Evolutionary conservation across 2,797 vertebrate species (phyloP).

Genomic region (Parauchenoglanis punctatus): DNA sequence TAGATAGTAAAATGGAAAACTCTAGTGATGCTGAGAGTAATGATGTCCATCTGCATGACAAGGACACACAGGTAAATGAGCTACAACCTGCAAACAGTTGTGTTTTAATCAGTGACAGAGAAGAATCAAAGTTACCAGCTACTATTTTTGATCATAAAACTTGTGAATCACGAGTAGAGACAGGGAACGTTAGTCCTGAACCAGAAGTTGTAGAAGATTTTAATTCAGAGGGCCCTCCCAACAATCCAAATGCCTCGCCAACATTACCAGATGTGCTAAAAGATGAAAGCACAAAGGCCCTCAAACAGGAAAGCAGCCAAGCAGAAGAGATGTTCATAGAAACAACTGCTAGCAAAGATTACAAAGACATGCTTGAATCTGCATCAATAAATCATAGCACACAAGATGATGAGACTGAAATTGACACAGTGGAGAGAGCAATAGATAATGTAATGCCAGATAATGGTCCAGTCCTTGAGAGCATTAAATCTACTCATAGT

Average conservation of each 20-base stretch:
- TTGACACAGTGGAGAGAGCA: slow-evolving; percentile 52
- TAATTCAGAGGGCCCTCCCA: slow-evolving; percentile 18
- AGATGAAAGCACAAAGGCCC: slow-evolving; percentile 36
- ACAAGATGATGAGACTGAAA: slow-evolving; percentile 54
- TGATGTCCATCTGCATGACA: slow-evolving; percentile 57
- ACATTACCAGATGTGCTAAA: slow-evolving; percentile 47
- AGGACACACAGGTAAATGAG: slow-evolving; percentile 58
- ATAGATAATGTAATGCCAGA: slow-evolving; percentile 44
- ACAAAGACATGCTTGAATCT: slow-evolving; percentile 52
- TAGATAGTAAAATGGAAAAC: slow-evolving; percentile 58
- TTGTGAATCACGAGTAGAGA: slow-evolving; percentile 37
- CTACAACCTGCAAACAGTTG: slow-evolving; percentile 54
- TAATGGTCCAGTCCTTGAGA: slow-evolving; percentile 56
- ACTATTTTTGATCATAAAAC: slow-evolving; percentile 47
- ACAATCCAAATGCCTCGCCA: slow-evolving; percentile 23
- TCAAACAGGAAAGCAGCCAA: slow-evolving; percentile 43
- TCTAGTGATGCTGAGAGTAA: slow-evolving; percentile 45
- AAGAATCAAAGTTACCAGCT: slow-evolving; percentile 66
- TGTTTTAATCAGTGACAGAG: slow-evolving; percentile 57
- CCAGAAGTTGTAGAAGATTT: slow-evolving; percentile 30
- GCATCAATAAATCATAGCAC: slow-evolving; percentile 55
- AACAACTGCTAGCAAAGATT: slow-evolving; percentile 38
- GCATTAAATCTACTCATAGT: slow-evolving; percentile 59
- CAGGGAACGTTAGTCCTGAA: slow-evolving; percentile 8
- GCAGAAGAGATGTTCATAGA: slow-evolving; percentile 29